Conservation (phyloP, 2,888 invertebrate species). For the Octonoba sinensis region DNA sequence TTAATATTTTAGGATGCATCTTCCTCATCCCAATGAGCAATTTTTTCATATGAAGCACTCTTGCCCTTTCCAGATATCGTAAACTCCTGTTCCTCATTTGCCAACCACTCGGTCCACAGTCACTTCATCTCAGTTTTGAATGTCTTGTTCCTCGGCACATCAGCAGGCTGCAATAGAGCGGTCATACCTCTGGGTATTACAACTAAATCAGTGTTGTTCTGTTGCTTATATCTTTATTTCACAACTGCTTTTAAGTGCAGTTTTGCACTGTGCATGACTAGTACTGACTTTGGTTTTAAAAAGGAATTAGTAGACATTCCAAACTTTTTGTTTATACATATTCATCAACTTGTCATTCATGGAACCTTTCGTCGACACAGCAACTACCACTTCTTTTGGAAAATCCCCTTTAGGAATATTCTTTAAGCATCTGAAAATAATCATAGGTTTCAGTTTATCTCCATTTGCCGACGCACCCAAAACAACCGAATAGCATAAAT, state of each 20-base stretch:
- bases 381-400: neutral
- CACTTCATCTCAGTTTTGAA: too few species aligned
- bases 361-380: neutral
- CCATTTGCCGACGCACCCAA: neutral
- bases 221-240: conserved; percentile 1
- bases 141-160: too few species aligned
- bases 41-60: too few species aligned
- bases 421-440: neutral
- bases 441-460: neutral
- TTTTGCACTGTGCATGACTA: neutral
- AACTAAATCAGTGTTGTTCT: neutral
- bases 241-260: neutral
- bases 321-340: neutral
- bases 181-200: neutral
- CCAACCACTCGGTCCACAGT: too few species aligned
- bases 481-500: neutral
- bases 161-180: neutral
- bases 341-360: neutral
- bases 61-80: too few species aligned
- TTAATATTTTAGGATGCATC: too few species aligned
- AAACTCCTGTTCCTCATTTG: too few species aligned
- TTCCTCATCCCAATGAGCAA: too few species aligned
- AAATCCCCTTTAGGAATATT: neutral
- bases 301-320: neutral
- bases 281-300: neutral